phyloP scores from a whole-genome alignment of 1,140 invertebrate genomes.

The Zaprionus nigranus region DNA sequence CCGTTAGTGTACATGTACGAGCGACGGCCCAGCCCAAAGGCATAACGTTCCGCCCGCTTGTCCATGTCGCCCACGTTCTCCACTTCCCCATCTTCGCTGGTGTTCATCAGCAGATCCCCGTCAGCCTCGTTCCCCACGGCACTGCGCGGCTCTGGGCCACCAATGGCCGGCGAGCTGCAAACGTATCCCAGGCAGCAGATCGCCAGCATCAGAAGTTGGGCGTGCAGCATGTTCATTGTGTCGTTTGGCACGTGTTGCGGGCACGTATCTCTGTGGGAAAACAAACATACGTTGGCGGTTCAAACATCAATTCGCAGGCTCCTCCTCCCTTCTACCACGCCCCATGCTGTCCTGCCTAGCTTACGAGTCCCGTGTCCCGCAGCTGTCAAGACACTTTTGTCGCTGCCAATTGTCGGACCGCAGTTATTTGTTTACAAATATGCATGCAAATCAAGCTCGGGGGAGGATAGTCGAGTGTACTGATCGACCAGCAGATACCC shows the following conservation, averaged over 20 bases:
- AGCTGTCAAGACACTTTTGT: slow-evolving; percentile 5
- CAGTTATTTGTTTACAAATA: slow-evolving; percentile 39
- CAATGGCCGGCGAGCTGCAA: slow-evolving; percentile 61
- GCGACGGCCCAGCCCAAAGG: slow-evolving; percentile 76
- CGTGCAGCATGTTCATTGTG: slow-evolving; percentile 69
- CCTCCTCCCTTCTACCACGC: too few species aligned
- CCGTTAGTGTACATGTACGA: slow-evolving; percentile 82
- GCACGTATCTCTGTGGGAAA: slow-evolving; percentile 34
- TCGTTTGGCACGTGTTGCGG: slow-evolving; percentile 16
- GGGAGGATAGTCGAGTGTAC: background rate
- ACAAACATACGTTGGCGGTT: slow-evolving; percentile 42
- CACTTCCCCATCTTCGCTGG: slow-evolving; percentile 31
- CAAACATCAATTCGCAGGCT: slow-evolving; percentile 9
- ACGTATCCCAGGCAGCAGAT: slow-evolving; percentile 69
- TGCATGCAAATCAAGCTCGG: slow-evolving; percentile 41
- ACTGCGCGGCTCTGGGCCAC: slow-evolving; percentile 49
- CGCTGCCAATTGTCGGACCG: slow-evolving; percentile 9
- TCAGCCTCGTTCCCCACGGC: slow-evolving; percentile 45
- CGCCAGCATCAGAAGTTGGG: slow-evolving; percentile 63
- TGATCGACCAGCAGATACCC: background rate
- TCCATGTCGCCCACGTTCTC: slow-evolving; percentile 64
- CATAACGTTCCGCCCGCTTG: slow-evolving; percentile 75
- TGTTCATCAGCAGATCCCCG: slow-evolving; percentile 31
- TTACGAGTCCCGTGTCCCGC: background rate
- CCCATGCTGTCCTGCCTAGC: too few species aligned